These are phyloP conservation scores for Sarcophilus harrisii DNA, from an alignment of 2,797 vertebrate genomes.

Conservation along the genomic window DNA sequence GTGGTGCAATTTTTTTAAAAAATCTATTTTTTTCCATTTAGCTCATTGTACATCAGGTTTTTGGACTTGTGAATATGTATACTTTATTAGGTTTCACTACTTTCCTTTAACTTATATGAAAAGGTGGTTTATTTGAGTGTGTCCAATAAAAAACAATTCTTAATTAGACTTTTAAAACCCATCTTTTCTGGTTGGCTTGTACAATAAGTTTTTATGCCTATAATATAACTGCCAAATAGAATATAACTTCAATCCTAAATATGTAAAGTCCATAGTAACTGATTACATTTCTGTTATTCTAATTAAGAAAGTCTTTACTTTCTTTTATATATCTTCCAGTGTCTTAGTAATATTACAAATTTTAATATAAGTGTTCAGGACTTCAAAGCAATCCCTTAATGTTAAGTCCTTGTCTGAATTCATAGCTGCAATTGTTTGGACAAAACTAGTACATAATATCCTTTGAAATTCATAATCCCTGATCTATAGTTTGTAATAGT, in stretches of 20 bases:
- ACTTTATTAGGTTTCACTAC: not conserved
- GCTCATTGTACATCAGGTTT: not conserved
- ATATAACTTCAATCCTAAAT: not conserved
- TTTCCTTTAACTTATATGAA: not conserved
- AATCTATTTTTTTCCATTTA: not conserved
- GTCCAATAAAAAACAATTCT: not conserved
- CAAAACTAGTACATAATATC: too few species aligned
- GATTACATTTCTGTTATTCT: too few species aligned
- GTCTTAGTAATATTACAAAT: too few species aligned
- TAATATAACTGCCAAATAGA: not conserved
- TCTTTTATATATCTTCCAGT: too few species aligned
- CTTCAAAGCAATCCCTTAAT: too few species aligned
- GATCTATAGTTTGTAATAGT: too few species aligned
- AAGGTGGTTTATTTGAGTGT: not conserved
- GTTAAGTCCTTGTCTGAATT: too few species aligned
- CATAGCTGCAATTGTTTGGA: too few species aligned
- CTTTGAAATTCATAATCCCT: too few species aligned
- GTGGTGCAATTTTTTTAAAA: slow-evolving; percentile 18
- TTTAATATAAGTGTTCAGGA: too few species aligned
- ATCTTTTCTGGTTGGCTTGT: not conserved
- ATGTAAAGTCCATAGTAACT: not conserved
- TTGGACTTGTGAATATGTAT: not conserved
- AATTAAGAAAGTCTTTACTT: too few species aligned
- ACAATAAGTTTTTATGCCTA: not conserved
- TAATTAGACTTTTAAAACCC: not conserved